Base-by-base conservation (phyloP, 2,888 invertebrate species). In the Oscheius sp. region DNA sequence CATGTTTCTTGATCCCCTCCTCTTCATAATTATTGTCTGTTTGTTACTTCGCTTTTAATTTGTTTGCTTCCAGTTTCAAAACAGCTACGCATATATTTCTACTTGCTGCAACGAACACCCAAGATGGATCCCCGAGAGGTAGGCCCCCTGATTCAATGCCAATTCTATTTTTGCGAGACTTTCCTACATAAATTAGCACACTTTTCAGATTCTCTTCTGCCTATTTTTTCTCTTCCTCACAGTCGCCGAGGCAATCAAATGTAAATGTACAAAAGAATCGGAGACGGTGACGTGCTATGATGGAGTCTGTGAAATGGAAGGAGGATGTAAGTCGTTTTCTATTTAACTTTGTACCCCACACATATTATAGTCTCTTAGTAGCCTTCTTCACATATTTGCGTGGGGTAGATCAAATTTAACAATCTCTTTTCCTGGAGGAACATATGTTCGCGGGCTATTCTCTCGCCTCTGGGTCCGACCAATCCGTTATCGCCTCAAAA, bases 191-290 rank as follows among this genome's bases (percentile, higher is more conserved):
- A 42, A 42, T 42, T 42, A 42, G 5, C 29, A 50, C 66, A 2
- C 35, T 32, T 73, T 73, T 32, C 50, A 73, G 73, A 65, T 73
- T 32, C 21, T 73, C 13, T 73, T 74, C 32, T 68, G 57, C 33
- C 35, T 66, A 50, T 68, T 68, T 21, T 55, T 74, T 32, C 48
- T 70, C 5, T 74, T 33, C 47, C 53, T 74, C 2, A n/a, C 63
- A 2, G 65, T 57, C 10, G 75, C 75, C 35, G 68, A 72, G 11
- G 76, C 80, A 1, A 73, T 83, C 60, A 79, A 79, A 51, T 84
- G 84, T 70, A 82, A 81, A 75, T 84, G 84, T 75, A 82, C 84
- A 35, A 84, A 82, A 75, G 84, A 84, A n/a, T 82, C 81, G 21
- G 81, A 84, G 66, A 82, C 84, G 29, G 81, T 84, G 13, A 75